Evolutionary conservation across 2,888 invertebrate species (phyloP).

Genomic region (Cryptocephalus primarius): DNA sequence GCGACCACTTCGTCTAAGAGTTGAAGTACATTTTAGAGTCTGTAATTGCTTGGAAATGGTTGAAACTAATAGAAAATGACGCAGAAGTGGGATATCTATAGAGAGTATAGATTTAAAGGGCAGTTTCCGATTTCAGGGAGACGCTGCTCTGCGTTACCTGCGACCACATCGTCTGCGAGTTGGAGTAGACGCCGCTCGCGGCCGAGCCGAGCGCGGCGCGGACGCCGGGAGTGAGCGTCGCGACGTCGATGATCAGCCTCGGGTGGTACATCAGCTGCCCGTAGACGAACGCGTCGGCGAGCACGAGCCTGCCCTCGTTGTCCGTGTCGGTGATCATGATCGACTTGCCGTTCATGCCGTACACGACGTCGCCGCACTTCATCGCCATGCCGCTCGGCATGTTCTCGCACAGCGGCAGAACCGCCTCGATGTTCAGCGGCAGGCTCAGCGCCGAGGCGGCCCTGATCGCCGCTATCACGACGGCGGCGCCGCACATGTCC

Average conservation of each 20-base stretch:
- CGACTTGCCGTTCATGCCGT: constrained; percentile 46
- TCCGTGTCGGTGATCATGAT: constrained; percentile 51
- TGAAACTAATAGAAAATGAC: too few species aligned
- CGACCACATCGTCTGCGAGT: constrained; percentile 42
- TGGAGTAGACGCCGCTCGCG: constrained; percentile 45
- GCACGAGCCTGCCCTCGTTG: constrained; percentile 39
- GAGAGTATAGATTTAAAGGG: too few species aligned
- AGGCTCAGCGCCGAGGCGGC: constrained; percentile 42
- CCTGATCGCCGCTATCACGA: constrained; percentile 42
- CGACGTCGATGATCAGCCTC: constrained; percentile 54
- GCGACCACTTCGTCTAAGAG: too few species aligned
- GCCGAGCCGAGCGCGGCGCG: constrained; percentile 42
- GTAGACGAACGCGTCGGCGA: constrained; percentile 32
- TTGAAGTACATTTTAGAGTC: too few species aligned
- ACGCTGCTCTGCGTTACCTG: constrained; percentile 16
- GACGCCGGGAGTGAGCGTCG: constrained; percentile 53
- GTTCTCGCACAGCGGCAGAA: constrained; percentile 38
- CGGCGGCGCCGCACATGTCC: constrained; percentile 54
- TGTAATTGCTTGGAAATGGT: too few species aligned
- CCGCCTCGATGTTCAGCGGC: constrained; percentile 42
- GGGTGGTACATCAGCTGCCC: constrained; percentile 45
- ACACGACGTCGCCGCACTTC: constrained; percentile 40
- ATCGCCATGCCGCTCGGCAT: constrained; percentile 50
- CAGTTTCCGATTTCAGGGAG: too few species aligned
- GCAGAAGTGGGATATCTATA: too few species aligned